These are phyloP conservation scores for Drosophila kikkawai DNA, from an alignment of 1,140 invertebrate species.

Conservation along the genomic window DNA sequence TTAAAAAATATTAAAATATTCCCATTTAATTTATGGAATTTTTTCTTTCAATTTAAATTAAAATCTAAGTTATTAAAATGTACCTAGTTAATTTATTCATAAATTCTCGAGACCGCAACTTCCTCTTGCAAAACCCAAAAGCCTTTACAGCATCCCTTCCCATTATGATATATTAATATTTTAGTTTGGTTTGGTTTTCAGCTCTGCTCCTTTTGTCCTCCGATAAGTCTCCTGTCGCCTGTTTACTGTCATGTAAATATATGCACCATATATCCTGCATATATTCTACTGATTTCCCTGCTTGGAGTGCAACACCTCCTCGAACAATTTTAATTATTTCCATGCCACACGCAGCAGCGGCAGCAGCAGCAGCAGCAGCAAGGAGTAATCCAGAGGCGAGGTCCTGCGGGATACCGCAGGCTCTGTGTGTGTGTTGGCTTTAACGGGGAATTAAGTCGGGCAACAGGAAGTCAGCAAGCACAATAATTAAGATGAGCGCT, in stretches of 20 bases:
- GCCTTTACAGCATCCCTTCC: not conserved
- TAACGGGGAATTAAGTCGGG: slow-evolving; percentile 45
- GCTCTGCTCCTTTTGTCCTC: not conserved
- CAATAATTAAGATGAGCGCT: slow-evolving; percentile 50
- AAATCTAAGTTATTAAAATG: not conserved
- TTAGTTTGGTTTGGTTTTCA: not conserved
- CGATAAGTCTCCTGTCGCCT: not conserved
- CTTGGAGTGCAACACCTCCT: not conserved
- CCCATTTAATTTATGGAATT: too few relatives aligned
- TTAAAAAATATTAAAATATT: too few relatives aligned
- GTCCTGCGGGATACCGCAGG: slow-evolving; percentile 10
- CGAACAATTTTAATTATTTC: slow-evolving; percentile 46
- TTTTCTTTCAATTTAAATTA: too few relatives aligned
- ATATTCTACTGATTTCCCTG: not conserved
- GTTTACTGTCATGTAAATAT: slow-evolving; percentile 21
- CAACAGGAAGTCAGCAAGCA: slow-evolving; percentile 45
- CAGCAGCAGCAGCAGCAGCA: slow-evolving; percentile 2
- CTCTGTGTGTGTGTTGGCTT: slow-evolving; percentile 28
- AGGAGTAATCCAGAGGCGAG: slow-evolving; percentile 9
- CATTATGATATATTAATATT: not conserved
- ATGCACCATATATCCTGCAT: not conserved
- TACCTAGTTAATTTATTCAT: not conserved
- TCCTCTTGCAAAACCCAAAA: not conserved
- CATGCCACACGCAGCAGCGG: slow-evolving; percentile 21
- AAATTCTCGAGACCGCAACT: not conserved